A percentile compares a stretch with the other conserved stretches of the same genome.
Conservation (phyloP, 2,888 invertebrate species). For the Oscheius sp. region DNA sequence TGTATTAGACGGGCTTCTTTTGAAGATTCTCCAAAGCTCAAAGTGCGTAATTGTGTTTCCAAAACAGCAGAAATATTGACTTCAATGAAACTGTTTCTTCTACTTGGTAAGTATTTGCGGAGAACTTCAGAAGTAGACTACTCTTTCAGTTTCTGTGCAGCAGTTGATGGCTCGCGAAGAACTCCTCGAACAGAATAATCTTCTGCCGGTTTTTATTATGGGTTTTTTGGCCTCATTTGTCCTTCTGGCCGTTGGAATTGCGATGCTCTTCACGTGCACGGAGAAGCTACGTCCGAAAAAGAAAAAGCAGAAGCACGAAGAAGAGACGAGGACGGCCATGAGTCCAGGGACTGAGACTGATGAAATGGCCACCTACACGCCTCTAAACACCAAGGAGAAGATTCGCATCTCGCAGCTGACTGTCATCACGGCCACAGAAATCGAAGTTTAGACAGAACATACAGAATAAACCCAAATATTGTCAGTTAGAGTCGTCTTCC, state of each 20-base stretch:
- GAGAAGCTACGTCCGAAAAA: neutral
- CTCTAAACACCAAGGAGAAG: slow-evolving; percentile 7
- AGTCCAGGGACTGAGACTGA: neutral
- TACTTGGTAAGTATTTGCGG: neutral
- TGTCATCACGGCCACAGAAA: neutral
- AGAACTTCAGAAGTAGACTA: neutral
- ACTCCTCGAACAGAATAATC: too few relatives aligned
- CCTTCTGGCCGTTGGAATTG: neutral
- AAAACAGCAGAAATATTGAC: neutral
- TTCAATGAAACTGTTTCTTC: neutral
- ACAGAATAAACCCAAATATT: slow-evolving; percentile 6
- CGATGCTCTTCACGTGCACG: neutral
- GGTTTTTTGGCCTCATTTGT: neutral
- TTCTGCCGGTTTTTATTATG: neutral
- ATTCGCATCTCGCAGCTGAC: slow-evolving; percentile 11
- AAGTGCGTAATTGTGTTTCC: neutral
- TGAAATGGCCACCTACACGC: slow-evolving; percentile 15
- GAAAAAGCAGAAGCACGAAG: neutral
- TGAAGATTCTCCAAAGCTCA: neutral
- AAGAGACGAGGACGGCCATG: neutral
- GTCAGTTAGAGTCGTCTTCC: neutral
- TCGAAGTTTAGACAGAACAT: neutral
- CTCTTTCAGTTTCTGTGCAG: neutral
- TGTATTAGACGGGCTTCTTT: slow-evolving; percentile 32
- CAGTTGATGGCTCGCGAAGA: neutral